Conservation (phyloP, 2,888 invertebrate genomes). For the Strigamia crassipes region DNA sequence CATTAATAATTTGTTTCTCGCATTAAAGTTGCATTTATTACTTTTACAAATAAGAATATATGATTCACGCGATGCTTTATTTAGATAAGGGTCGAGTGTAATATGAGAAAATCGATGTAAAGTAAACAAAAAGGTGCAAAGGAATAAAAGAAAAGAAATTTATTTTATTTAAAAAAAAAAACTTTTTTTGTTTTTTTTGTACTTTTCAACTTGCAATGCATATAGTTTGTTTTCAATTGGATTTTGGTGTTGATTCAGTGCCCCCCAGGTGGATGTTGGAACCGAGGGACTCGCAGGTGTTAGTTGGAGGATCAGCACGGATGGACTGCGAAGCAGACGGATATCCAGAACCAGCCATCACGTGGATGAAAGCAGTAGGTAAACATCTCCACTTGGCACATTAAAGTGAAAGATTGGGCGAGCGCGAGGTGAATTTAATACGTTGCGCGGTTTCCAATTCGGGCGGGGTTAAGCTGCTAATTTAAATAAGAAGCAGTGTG, state of each 20-base stretch:
- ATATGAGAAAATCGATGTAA: background rate
- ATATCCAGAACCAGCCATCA: slow-evolving; percentile 90
- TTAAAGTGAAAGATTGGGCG: slow-evolving; percentile 10
- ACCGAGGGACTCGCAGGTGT: slow-evolving; percentile 92
- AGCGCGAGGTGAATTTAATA: slow-evolving; percentile 1
- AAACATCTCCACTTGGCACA: slow-evolving; percentile 55
- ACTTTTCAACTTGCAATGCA: background rate
- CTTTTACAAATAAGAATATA: too few relatives aligned
- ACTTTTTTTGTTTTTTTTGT: slow-evolving; percentile 46
- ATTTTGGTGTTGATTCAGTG: slow-evolving; percentile 64
- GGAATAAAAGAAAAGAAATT: background rate
- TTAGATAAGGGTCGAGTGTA: background rate
- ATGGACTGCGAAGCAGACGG: slow-evolving; percentile 96
- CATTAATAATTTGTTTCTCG: too few relatives aligned
- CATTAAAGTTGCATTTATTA: too few relatives aligned
- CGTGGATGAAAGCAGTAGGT: slow-evolving; percentile 96
- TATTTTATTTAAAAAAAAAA: too few relatives aligned
- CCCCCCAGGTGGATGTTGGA: slow-evolving; percentile 95
- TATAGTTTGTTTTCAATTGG: slow-evolving; percentile 31
- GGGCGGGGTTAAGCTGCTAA: slow-evolving; percentile 10
- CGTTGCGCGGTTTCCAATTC: background rate
- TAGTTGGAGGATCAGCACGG: slow-evolving; percentile 90
- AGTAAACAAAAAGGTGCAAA: background rate
- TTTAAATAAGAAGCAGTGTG: background rate
- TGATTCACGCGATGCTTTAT: too few relatives aligned